Evolutionary conservation across 1,140 invertebrate genomes (phyloP).

Genomic region (Chironomus striatipennis): DNA sequence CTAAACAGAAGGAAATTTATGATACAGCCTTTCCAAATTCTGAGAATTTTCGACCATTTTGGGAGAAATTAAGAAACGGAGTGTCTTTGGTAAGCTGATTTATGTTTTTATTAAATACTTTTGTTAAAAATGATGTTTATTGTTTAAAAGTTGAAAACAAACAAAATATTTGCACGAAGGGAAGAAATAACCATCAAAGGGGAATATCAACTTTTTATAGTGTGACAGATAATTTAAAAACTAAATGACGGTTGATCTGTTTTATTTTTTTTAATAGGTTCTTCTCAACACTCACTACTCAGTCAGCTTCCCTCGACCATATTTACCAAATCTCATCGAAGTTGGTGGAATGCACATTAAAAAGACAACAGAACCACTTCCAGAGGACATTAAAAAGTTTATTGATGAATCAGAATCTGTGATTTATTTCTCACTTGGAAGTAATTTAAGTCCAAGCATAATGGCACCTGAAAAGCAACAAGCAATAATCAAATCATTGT

Average conservation of each 20-base stretch:
- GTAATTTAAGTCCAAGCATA: conserved; percentile 47
- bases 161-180: too few species aligned
- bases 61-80: neutral
- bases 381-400: conserved; percentile 43
- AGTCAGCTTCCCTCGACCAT: neutral
- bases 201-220: too few species aligned
- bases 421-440: conserved; percentile 55
- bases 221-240: too few species aligned
- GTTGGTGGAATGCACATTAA: conserved; percentile 49
- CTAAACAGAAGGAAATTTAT: neutral
- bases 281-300: neutral
- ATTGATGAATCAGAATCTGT: conserved; percentile 49
- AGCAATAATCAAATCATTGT: conserved; percentile 46
- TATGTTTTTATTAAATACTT: too few species aligned
- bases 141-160: too few species aligned
- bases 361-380: conserved; percentile 39
- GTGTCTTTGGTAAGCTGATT: neutral
- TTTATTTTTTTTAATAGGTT: too few species aligned
- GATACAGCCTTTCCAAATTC: too few species aligned
- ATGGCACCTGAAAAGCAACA: conserved; percentile 43
- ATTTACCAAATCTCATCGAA: conserved; percentile 36
- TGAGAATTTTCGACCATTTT: neutral
- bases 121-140: too few species aligned
- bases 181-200: too few species aligned
- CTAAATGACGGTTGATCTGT: too few species aligned